Conservation (phyloP, 2,113 vertebrate genomes). For the Channa argus region DNA sequence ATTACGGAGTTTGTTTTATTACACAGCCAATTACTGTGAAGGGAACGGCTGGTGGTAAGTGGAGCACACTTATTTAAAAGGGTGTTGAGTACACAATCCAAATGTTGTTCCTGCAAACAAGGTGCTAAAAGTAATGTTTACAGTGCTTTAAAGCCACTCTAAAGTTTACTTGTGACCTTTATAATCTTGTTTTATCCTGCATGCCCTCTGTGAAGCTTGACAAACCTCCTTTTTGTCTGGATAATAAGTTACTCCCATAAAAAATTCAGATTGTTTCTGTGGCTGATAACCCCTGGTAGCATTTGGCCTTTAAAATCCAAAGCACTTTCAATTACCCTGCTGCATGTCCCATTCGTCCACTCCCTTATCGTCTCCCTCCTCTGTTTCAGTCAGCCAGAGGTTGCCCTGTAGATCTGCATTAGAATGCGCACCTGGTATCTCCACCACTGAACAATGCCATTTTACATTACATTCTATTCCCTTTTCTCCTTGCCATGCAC, state of each 20-base stretch:
- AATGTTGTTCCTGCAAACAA: slow-evolving; percentile 22
- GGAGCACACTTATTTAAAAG: slow-evolving; percentile 49
- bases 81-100: slow-evolving; percentile 27
- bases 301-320: slow-evolving; percentile 79
- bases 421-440: slow-evolving; percentile 74
- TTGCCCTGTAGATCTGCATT: slow-evolving; percentile 72
- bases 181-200: slow-evolving; percentile 61
- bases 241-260: slow-evolving; percentile 75
- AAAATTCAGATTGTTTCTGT: slow-evolving; percentile 76
- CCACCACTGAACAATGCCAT: slow-evolving; percentile 68
- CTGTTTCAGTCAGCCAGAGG: slow-evolving; percentile 69
- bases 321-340: slow-evolving; percentile 75
- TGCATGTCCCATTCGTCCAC: slow-evolving; percentile 61
- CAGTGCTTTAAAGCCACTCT: slow-evolving; percentile 52
- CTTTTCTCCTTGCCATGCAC: slow-evolving; percentile 68
- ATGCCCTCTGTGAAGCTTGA: slow-evolving; percentile 44
- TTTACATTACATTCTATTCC: slow-evolving; percentile 75
- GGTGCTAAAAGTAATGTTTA: slow-evolving; percentile 57
- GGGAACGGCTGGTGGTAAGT: slow-evolving; percentile 28
- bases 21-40: slow-evolving; percentile 31
- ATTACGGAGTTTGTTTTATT: slow-evolving; percentile 41
- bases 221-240: slow-evolving; percentile 62
- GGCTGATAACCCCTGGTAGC: slow-evolving; percentile 75
- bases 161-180: slow-evolving; percentile 70
- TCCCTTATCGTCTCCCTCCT: slow-evolving; percentile 70